A percentile compares a stretch with the other conserved stretches of the same genome.
phyloP scores from a whole-genome alignment of 2,888 invertebrate genomes.

The Drosophila barbarae region DNA sequence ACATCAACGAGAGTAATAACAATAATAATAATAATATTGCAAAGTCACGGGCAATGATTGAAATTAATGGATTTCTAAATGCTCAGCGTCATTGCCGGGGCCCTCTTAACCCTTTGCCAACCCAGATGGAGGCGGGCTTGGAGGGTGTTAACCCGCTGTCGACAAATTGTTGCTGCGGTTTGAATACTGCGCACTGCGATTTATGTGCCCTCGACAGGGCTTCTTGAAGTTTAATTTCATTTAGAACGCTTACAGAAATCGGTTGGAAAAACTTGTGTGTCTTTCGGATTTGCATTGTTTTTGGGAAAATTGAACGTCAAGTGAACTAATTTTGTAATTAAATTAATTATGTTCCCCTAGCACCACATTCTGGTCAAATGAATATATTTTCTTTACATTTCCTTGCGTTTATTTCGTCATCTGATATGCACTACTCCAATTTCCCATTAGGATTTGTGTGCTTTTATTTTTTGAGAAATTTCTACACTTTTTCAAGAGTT shows the following conservation, averaged over 20 bases:
- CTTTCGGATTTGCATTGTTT: not conserved
- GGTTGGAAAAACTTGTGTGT: not conserved
- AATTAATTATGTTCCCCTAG: not conserved
- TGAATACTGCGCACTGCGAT: slow-evolving; percentile 32
- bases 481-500: slow-evolving; percentile 7
- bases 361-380: not conserved
- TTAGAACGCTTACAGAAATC: slow-evolving; percentile 47
- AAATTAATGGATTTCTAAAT: slow-evolving; percentile 78
- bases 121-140: not conserved
- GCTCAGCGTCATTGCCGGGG: slow-evolving; percentile 57
- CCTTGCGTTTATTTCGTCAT: not conserved
- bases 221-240: slow-evolving; percentile 51
- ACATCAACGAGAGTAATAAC: slow-evolving; percentile 50
- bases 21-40: slow-evolving; percentile 58
- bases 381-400: not conserved
- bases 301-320: not conserved
- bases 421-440: not conserved
- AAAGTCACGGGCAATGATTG: slow-evolving; percentile 77
- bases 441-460: slow-evolving; percentile 5
- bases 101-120: slow-evolving; percentile 36
- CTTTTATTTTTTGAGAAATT: slow-evolving; percentile 10
- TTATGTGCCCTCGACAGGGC: slow-evolving; percentile 1
- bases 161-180: slow-evolving; percentile 56
- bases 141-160: slow-evolving; percentile 28
- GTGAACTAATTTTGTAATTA: not conserved